These are phyloP conservation scores for Sphaerophoria rueppellii DNA, from an alignment of 2,888 invertebrate genomes.

Conservation along the genomic window DNA sequence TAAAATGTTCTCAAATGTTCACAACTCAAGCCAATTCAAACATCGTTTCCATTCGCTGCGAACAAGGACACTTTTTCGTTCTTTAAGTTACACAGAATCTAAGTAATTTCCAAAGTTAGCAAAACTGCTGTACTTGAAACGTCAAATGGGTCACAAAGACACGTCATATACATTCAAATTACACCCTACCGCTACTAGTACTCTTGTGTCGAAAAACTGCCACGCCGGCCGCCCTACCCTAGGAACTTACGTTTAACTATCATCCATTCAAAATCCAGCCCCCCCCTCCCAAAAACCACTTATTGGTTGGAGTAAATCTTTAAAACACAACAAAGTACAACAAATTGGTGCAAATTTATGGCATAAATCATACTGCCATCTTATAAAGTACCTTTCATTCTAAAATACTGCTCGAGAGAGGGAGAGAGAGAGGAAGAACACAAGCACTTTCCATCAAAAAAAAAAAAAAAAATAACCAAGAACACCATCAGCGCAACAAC, in stretches of 20 bases:
- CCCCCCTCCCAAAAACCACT: conserved; percentile 23
- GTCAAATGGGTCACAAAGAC: conserved; percentile 15
- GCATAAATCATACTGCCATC: conserved; percentile 71
- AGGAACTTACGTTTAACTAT: conserved; percentile 6
- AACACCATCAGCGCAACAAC: too few species aligned
- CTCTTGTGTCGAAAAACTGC: background rate
- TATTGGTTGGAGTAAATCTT: conserved; percentile 66
- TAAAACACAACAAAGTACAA: conserved; percentile 67
- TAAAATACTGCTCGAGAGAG: conserved; percentile 50
- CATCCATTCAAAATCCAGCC: background rate
- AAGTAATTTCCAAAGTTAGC: background rate
- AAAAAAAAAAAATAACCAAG: background rate
- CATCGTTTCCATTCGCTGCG: background rate
- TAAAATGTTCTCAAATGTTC: too few species aligned
- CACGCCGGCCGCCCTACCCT: background rate
- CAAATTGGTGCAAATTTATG: conserved; percentile 73
- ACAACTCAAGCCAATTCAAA: background rate
- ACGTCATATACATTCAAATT: conserved; percentile 6
- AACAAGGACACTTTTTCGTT: background rate
- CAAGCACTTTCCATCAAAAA: conserved; percentile 55
- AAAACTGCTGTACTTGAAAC: conserved; percentile 20
- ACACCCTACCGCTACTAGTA: background rate
- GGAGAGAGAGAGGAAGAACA: conserved; percentile 56
- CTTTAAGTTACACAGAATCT: background rate
- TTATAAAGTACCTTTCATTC: conserved; percentile 18